Evolutionary conservation across 2,888 invertebrate species (phyloP).

Genomic region (Spialia ferax): DNA sequence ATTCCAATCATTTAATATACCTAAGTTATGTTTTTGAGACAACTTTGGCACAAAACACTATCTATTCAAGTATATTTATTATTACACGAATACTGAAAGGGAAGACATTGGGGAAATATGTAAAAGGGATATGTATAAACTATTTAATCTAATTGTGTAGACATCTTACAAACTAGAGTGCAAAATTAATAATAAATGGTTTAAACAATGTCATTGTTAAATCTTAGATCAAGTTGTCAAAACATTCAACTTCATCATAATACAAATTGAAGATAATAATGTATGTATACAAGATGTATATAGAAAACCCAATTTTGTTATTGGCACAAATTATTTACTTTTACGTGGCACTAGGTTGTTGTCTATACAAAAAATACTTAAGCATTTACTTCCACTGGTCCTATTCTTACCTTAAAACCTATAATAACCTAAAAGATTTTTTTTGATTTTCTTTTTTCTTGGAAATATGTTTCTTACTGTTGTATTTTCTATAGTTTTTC

Average conservation of each 20-base stretch:
- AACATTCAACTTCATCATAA: conserved; percentile 17
- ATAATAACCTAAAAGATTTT: conserved; percentile 72
- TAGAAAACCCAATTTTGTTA: conserved; percentile 30
- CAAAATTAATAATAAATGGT: conserved; percentile 77
- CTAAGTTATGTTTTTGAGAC: conserved; percentile 59
- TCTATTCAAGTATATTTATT: conserved; percentile 53
- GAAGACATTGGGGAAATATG: conserved; percentile 78
- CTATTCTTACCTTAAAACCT: conserved; percentile 76
- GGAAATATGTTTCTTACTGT: conserved; percentile 79
- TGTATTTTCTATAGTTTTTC: conserved; percentile 72
- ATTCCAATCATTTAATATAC: conserved; percentile 53
- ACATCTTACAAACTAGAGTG: conserved; percentile 76
- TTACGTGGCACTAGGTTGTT: conserved; percentile 67
- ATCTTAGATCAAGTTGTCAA: conserved; percentile 35
- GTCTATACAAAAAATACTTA: conserved; percentile 60
- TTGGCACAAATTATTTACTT: conserved; percentile 74
- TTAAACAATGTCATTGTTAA: conserved; percentile 51
- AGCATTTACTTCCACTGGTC: conserved; percentile 74
- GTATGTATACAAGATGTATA: conserved; percentile 17
- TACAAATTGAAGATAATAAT: conserved; percentile 24
- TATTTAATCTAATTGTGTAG: conserved; percentile 67
- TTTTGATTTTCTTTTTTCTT: conserved; percentile 65
- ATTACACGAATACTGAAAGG: conserved; percentile 79
- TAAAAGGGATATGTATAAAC: conserved; percentile 76
- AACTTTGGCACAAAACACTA: conserved; percentile 82